Conservation (phyloP, 2,888 invertebrate genomes). For the Drosophila melanocephala region DNA sequence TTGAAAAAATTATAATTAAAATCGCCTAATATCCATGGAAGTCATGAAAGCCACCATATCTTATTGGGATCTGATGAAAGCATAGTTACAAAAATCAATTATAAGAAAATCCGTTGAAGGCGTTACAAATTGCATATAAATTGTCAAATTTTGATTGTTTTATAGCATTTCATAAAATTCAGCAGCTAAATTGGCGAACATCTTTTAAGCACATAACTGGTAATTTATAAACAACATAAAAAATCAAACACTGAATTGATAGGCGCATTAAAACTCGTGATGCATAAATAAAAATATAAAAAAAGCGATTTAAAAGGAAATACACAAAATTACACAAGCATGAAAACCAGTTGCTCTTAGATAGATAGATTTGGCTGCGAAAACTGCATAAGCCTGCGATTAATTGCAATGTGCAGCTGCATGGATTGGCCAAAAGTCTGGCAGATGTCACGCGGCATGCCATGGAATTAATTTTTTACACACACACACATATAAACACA, state of each 20-base stretch:
- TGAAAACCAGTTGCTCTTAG: slow-evolving; percentile 60
- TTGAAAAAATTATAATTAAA: not conserved
- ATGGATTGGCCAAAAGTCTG: slow-evolving; percentile 31
- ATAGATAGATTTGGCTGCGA: slow-evolving; percentile 30
- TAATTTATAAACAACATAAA: slow-evolving; percentile 13
- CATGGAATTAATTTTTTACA: slow-evolving; percentile 65
- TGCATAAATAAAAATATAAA: slow-evolving; percentile 50
- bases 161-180: slow-evolving; percentile 13
- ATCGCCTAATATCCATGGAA: not conserved
- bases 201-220: slow-evolving; percentile 20
- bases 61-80: not conserved
- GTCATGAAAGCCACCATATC: not conserved
- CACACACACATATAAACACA: slow-evolving; percentile 14
- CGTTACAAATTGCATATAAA: slow-evolving; percentile 20
- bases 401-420: slow-evolving; percentile 65
- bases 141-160: slow-evolving; percentile 23
- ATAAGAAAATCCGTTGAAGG: not conserved
- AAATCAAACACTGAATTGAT: slow-evolving; percentile 16
- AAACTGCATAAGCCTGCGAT: slow-evolving; percentile 55
- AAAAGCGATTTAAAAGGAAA: slow-evolving; percentile 25
- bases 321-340: slow-evolving; percentile 36
- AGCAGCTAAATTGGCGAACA: slow-evolving; percentile 26
- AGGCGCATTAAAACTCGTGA: slow-evolving; percentile 47
- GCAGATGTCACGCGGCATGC: slow-evolving; percentile 54
- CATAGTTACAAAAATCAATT: slow-evolving; percentile 18